Conservation (phyloP, 2,888 invertebrate species). For the Andrena fulva region DNA sequence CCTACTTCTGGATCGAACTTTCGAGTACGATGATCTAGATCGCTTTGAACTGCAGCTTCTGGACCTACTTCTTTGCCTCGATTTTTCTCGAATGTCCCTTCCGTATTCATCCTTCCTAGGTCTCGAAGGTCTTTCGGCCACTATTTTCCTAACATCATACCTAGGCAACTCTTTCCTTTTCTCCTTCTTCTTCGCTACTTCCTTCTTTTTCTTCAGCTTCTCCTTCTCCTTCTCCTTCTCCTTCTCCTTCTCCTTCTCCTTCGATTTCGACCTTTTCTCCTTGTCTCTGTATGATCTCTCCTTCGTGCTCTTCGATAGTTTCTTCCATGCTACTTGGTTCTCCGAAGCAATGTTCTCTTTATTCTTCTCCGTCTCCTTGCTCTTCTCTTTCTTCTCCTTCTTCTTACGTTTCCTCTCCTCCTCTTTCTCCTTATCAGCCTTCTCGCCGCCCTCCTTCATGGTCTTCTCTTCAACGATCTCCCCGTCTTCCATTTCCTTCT, state of each 20-base stretch:
- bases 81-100: slow-evolving; percentile 87
- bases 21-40: slow-evolving; percentile 81
- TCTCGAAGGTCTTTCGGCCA: slow-evolving; percentile 88
- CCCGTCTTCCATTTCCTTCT: slow-evolving; percentile 83
- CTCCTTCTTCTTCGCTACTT: slow-evolving; percentile 85
- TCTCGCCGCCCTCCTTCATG: slow-evolving; percentile 72
- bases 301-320: slow-evolving; percentile 91
- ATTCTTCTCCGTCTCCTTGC: slow-evolving; percentile 85
- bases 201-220: slow-evolving; percentile 81
- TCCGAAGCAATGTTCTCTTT: slow-evolving; percentile 85
- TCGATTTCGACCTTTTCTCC: slow-evolving; percentile 80
- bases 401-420: slow-evolving; percentile 86
- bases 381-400: slow-evolving; percentile 85
- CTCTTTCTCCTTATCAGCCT: slow-evolving; percentile 79
- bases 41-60: slow-evolving; percentile 75
- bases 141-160: slow-evolving; percentile 93
- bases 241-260: slow-evolving; percentile 82
- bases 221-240: slow-evolving; percentile 81
- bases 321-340: slow-evolving; percentile 90
- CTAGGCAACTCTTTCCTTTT: slow-evolving; percentile 93
- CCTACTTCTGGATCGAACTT: slow-evolving; percentile 78
- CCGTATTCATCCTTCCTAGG: slow-evolving; percentile 92
- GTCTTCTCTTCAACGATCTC: slow-evolving; percentile 73
- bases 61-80: slow-evolving; percentile 72
- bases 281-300: slow-evolving; percentile 92